Evolutionary conservation across 64 coral and sea anemone genomes (phyloP).

Genomic region (Hydrozoanthus tunicans): DNA sequence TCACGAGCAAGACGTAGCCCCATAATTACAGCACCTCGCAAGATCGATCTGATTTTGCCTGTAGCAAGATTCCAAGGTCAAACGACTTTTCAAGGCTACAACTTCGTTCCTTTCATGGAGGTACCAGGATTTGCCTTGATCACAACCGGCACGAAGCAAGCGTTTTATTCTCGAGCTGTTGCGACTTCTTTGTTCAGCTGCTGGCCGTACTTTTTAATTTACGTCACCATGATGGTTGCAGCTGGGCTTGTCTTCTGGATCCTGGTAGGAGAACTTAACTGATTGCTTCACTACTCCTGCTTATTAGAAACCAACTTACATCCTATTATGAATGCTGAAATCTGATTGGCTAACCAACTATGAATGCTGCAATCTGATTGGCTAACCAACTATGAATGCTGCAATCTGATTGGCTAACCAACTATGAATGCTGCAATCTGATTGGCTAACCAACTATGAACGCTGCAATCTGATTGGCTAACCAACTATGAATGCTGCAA

Average conservation of each 20-base stretch:
- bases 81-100: not conserved
- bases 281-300: too few relatives aligned
- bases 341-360: too few relatives aligned
- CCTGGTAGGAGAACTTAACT: not conserved
- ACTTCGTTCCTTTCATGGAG: not conserved
- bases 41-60: not conserved
- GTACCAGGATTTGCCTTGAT: conserved; percentile 12
- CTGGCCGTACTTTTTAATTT: conserved; percentile 14
- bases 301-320: too few relatives aligned
- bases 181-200: not conserved
- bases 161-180: not conserved
- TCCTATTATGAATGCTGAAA: too few relatives aligned
- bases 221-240: not conserved
- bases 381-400: too few relatives aligned
- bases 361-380: too few relatives aligned
- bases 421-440: too few relatives aligned
- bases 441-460: too few relatives aligned
- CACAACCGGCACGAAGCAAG: not conserved
- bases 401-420: too few relatives aligned
- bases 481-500: too few relatives aligned
- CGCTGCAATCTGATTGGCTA: too few relatives aligned
- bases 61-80: not conserved
- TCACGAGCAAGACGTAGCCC: not conserved
- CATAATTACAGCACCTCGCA: not conserved
- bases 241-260: conserved; percentile 1